phyloP scores from a whole-genome alignment of 2,113 vertebrate genomes.

The Heliornis fulica region DNA sequence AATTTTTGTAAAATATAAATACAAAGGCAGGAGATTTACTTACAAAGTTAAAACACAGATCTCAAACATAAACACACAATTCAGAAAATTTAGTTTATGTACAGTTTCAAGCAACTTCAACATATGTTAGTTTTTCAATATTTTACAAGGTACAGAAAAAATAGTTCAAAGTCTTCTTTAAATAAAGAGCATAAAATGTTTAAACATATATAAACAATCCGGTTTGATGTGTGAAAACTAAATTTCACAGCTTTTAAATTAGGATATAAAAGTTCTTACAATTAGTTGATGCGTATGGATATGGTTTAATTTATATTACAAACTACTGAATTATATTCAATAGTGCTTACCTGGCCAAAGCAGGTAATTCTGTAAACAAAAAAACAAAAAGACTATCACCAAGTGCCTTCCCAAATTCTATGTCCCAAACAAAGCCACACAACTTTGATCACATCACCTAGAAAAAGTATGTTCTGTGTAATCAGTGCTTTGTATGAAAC shows the following conservation, averaged over 20 bases:
- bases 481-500: constrained; percentile 78
- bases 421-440: constrained; percentile 70
- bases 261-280: constrained; percentile 87
- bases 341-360: constrained; percentile 79
- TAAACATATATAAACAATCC: constrained; percentile 86
- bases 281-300: constrained; percentile 80
- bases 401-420: constrained; percentile 72
- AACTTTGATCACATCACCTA: constrained; percentile 72
- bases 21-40: constrained; percentile 99
- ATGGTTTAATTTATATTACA: constrained; percentile 89
- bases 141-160: constrained; percentile 94
- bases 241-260: constrained; percentile 87
- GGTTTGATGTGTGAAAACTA: constrained; percentile 88
- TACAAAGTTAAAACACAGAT: constrained; percentile 99
- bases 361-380: constrained; percentile 91
- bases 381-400: constrained; percentile 76
- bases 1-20: constrained; percentile 99
- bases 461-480: constrained; percentile 66
- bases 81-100: constrained; percentile 96
- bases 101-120: constrained; percentile 91
- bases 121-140: constrained; percentile 92
- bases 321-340: constrained; percentile 86
- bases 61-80: constrained; percentile 93
- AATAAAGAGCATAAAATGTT: constrained; percentile 94
- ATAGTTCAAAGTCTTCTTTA: constrained; percentile 95